A percentile compares a stretch with the other conserved stretches of the same genome.
These are phyloP conservation scores for Chamaetylas fuelleborni DNA, from an alignment of 2,113 vertebrate species.

Conservation along the genomic window DNA sequence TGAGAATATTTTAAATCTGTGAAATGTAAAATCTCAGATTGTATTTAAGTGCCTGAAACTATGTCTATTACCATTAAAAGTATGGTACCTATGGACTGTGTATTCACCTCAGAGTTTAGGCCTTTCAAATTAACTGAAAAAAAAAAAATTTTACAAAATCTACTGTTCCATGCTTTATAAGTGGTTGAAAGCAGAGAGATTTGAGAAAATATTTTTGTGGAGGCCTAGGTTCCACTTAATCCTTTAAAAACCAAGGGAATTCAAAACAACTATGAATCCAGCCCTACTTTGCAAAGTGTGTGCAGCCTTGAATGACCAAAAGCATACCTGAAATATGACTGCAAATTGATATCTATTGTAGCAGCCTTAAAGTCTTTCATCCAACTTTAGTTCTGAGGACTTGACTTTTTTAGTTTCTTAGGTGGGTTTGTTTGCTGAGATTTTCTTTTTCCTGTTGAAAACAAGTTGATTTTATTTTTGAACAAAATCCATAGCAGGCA, in stretches of 20 bases:
- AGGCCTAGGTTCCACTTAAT: neutral
- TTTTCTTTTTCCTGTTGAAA: neutral
- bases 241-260: neutral
- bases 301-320: neutral
- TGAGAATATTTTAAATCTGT: neutral
- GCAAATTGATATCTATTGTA: neutral
- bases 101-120: neutral
- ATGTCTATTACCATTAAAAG: neutral
- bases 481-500: neutral
- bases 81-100: neutral
- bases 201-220: neutral
- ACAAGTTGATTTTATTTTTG: neutral
- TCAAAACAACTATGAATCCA: neutral
- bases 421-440: neutral
- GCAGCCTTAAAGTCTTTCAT: neutral
- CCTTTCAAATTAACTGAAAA: neutral
- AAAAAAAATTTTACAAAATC: neutral
- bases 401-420: neutral
- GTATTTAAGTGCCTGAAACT: neutral
- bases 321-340: neutral
- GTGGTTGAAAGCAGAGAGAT: neutral
- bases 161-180: neutral
- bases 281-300: neutral
- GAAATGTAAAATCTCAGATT: neutral
- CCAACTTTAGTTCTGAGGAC: neutral